Percentiles rank a stretch among this genome's conserved stretches.
These are phyloP conservation scores for Meles meles DNA, from an alignment of 2,113 vertebrate species.

Conservation along the genomic window DNA sequence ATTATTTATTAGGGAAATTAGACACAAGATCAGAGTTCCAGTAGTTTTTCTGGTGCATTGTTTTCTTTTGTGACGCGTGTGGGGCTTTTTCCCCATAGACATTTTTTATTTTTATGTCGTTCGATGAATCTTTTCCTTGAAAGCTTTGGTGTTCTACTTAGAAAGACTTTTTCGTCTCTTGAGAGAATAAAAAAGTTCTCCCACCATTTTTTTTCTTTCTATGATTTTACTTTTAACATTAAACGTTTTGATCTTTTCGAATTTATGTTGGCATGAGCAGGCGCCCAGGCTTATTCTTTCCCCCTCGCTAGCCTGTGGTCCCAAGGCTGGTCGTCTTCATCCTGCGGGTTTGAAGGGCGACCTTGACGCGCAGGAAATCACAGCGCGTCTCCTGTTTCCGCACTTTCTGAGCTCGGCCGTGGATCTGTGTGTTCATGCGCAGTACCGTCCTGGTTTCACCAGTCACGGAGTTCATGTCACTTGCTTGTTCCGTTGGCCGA, in stretches of 20 bases:
- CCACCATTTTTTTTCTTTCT: neutral
- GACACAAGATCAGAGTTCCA: neutral
- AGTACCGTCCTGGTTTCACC: neutral
- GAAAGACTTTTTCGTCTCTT: neutral
- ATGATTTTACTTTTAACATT: neutral
- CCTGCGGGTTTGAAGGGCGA: accelerated
- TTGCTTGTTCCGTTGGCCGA: neutral
- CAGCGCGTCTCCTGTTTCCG: neutral
- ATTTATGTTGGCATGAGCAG: neutral
- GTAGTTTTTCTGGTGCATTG: neutral
- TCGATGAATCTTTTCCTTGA: neutral
- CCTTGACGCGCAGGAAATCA: accelerated
- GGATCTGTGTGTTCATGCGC: accelerated
- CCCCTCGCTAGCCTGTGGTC: too few relatives aligned
- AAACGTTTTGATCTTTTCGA: neutral
- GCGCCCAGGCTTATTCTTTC: neutral
- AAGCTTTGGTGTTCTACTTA: neutral
- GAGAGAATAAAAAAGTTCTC: neutral
- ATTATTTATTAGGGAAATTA: neutral
- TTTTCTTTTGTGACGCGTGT: neutral
- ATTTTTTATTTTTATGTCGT: neutral
- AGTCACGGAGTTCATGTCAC: neutral
- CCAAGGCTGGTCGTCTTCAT: neutral
- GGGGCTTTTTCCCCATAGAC: neutral
- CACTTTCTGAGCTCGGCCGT: accelerated